phyloP scores from a whole-genome alignment of 2,113 vertebrate genomes.

The Indicator indicator region DNA sequence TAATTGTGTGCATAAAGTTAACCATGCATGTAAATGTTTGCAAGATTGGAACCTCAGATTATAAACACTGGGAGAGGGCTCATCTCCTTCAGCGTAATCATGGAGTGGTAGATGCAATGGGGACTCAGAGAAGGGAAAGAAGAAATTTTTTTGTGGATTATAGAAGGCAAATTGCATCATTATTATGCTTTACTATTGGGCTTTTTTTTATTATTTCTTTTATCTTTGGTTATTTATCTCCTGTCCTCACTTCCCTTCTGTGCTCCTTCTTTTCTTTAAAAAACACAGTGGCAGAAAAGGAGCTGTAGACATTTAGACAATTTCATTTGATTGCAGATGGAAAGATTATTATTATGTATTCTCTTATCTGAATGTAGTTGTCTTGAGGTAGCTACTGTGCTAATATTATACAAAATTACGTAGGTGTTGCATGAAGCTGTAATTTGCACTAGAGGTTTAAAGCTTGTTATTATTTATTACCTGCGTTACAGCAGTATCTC shows the following conservation, averaged over 20 bases:
- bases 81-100: slow-evolving; percentile 18
- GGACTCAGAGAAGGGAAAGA: background rate
- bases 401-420: slow-evolving; percentile 65
- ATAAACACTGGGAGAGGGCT: slow-evolving; percentile 60
- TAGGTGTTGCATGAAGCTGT: slow-evolving; percentile 62
- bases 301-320: background rate
- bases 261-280: background rate
- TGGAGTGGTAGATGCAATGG: background rate
- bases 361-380: slow-evolving; percentile 41
- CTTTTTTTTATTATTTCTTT: background rate
- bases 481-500: slow-evolving; percentile 30
- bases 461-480: slow-evolving; percentile 69
- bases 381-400: slow-evolving; percentile 31
- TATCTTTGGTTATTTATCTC: background rate
- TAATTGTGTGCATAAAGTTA: slow-evolving; percentile 71
- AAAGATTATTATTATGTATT: slow-evolving; percentile 27
- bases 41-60: slow-evolving; percentile 66
- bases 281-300: background rate
- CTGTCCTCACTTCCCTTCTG: background rate
- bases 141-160: background rate
- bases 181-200: background rate
- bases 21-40: slow-evolving; percentile 71
- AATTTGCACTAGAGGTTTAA: slow-evolving; percentile 63
- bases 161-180: background rate
- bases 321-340: slow-evolving; percentile 11